These are phyloP conservation scores for Tyria jacobaeae DNA, from an alignment of 2,888 invertebrate genomes.

Conservation along the genomic window DNA sequence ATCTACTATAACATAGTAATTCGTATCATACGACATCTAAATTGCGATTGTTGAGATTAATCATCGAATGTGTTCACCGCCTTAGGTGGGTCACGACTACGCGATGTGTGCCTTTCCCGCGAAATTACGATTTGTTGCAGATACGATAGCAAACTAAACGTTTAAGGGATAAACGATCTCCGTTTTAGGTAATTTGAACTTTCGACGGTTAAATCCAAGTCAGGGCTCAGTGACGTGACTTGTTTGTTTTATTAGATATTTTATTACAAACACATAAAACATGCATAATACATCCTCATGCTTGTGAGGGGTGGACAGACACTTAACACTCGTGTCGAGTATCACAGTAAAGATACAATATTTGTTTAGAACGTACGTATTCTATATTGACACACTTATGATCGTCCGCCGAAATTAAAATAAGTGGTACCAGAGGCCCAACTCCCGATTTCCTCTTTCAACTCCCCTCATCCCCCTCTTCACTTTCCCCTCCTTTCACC, in stretches of 20 bases:
- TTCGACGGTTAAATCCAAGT: conserved; percentile 35
- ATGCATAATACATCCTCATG: too few species aligned
- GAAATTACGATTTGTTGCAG: conserved; percentile 60
- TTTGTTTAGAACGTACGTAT: too few species aligned
- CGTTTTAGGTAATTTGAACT: conserved; percentile 47
- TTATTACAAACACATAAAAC: neutral
- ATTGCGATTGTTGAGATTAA: conserved; percentile 19
- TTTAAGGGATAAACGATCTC: conserved; percentile 63
- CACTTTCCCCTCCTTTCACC: too few species aligned
- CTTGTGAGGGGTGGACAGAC: too few species aligned
- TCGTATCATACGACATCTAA: conserved; percentile 19
- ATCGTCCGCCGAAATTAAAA: too few species aligned
- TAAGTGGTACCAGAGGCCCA: too few species aligned
- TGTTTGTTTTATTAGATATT: neutral
- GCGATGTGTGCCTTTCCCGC: conserved; percentile 60
- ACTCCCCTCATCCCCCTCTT: too few species aligned
- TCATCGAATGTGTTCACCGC: conserved; percentile 42
- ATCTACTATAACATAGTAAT: conserved; percentile 23
- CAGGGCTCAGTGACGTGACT: conserved; percentile 23
- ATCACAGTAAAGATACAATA: too few species aligned
- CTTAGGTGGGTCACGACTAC: conserved; percentile 59
- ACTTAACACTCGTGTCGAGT: too few species aligned
- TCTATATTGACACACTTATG: too few species aligned
- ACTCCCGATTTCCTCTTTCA: too few species aligned
- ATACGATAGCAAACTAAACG: conserved; percentile 61